phyloP scores from a whole-genome alignment of 2,797 vertebrate species.

The Chiloscyllium punctatum region DNA sequence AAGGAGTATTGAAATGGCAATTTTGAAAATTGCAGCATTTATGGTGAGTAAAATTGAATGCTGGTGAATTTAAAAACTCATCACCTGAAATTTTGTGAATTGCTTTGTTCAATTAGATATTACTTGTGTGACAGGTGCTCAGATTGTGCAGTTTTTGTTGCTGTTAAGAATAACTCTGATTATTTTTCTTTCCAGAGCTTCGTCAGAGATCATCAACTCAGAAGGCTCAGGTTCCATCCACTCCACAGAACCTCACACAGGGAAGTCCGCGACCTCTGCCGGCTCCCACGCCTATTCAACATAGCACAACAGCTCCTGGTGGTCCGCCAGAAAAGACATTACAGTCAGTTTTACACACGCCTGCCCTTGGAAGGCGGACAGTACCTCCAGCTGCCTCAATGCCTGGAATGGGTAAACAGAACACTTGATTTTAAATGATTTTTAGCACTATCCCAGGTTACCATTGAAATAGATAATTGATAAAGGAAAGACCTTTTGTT shows the following conservation, averaged over 20 bases:
- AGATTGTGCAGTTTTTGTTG: neutral
- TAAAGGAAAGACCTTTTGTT: slow-evolving; percentile 66
- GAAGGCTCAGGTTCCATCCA: slow-evolving; percentile 57
- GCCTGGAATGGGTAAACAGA: slow-evolving; percentile 86
- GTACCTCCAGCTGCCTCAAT: slow-evolving; percentile 79
- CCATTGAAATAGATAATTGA: slow-evolving; percentile 68
- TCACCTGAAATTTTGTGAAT: neutral
- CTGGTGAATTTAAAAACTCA: neutral
- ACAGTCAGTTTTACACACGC: slow-evolving; percentile 69
- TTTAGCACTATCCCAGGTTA: slow-evolving; percentile 73
- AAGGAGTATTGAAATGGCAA: neutral
- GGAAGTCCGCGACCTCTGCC: slow-evolving; percentile 60
- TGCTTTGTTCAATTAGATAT: neutral
- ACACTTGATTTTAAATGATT: slow-evolving; percentile 70
- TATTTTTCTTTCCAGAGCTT: slow-evolving; percentile 66
- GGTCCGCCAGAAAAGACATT: slow-evolving; percentile 77
- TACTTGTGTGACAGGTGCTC: neutral
- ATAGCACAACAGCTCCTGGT: slow-evolving; percentile 71
- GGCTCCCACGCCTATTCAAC: slow-evolving; percentile 59
- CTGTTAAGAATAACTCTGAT: neutral
- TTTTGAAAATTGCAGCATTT: neutral
- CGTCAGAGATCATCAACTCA: slow-evolving; percentile 79
- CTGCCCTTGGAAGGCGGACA: slow-evolving; percentile 71
- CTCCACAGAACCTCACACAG: slow-evolving; percentile 53
- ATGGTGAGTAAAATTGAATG: neutral